These are phyloP conservation scores for Catharus bicknelli DNA, from an alignment of 2,113 vertebrate genomes.

Conservation along the genomic window DNA sequence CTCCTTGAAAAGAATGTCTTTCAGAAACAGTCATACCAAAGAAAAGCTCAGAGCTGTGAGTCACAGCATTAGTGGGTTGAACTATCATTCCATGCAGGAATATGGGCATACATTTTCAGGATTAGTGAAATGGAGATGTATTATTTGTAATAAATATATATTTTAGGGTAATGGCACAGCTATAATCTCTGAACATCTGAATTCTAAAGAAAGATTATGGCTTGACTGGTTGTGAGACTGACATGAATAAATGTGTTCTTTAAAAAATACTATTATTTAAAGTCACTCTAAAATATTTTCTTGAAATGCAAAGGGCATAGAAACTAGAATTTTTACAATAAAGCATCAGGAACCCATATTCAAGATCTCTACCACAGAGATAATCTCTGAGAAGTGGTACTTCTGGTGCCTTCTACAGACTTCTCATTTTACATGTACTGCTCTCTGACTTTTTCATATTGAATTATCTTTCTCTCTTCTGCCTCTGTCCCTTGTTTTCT, in stretches of 20 bases:
- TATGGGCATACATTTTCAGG: neutral
- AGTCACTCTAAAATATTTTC: neutral
- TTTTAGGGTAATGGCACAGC: conserved; percentile 1
- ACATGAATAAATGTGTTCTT: conserved; percentile 23
- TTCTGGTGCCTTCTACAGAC: neutral
- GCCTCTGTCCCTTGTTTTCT: neutral
- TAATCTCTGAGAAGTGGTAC: neutral
- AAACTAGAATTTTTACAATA: neutral
- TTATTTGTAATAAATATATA: conserved; percentile 25
- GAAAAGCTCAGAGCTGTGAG: neutral
- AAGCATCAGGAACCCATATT: neutral
- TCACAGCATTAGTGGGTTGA: conserved; percentile 13
- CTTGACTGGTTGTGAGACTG: neutral
- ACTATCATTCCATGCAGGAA: neutral
- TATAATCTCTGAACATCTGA: conserved; percentile 37
- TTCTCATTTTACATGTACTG: neutral
- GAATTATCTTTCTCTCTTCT: neutral
- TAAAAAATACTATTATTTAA: neutral
- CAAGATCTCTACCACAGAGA: neutral
- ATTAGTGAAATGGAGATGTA: neutral
- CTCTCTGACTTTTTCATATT: neutral
- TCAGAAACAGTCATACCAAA: neutral
- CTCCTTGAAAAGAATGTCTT: neutral
- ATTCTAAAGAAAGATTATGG: conserved; percentile 25
- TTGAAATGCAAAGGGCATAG: neutral